These are phyloP conservation scores for Leucophenga montana DNA, from an alignment of 2,888 invertebrate species.

Conservation along the genomic window DNA sequence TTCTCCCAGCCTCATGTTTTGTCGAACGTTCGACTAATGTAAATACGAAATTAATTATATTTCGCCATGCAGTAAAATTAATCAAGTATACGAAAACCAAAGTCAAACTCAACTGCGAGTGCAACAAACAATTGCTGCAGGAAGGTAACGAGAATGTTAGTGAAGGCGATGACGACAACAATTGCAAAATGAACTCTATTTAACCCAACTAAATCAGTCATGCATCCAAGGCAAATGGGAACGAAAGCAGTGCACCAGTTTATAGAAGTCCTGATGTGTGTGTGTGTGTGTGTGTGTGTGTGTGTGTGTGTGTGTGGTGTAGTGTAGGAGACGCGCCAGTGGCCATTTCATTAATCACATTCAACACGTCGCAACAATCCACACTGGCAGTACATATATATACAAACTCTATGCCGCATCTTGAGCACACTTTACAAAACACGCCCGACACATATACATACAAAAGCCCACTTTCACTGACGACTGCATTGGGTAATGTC, in stretches of 20 bases:
- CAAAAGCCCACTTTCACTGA: not conserved
- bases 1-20: not conserved
- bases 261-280: too few species aligned
- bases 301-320: too few species aligned
- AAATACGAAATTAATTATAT: constrained; percentile 65
- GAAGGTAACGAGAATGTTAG: not conserved
- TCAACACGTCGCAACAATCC: constrained; percentile 49
- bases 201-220: constrained; percentile 47
- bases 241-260: too few species aligned
- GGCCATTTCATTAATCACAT: constrained; percentile 64
- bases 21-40: constrained; percentile 29
- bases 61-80: constrained; percentile 60
- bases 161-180: constrained; percentile 33
- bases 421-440: not conserved
- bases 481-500: constrained; percentile 21
- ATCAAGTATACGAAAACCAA: constrained; percentile 50
- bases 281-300: too few species aligned
- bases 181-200: constrained; percentile 55
- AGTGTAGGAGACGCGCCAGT: constrained; percentile 32
- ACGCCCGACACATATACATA: not conserved
- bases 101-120: constrained; percentile 13
- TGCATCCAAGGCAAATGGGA: not conserved
- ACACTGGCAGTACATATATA: too few species aligned
- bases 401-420: not conserved
- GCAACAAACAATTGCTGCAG: not conserved